Base-by-base conservation (phyloP, 1,140 invertebrate genomes). In the Pachypeltis micranthus region DNA sequence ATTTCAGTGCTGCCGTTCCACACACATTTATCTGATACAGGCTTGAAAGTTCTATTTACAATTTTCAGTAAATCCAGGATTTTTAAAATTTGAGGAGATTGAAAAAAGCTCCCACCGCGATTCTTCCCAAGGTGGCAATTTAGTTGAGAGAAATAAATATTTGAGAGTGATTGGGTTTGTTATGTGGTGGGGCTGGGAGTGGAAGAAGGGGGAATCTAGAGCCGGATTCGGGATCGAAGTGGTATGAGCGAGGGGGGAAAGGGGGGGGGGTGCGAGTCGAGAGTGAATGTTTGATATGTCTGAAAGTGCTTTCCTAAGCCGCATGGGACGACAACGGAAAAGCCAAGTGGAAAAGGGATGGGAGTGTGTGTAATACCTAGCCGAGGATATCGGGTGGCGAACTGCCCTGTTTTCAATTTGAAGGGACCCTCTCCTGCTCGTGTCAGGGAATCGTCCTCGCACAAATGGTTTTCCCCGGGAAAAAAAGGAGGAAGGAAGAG, bases 351-450 rank as follows among this genome's bases (percentile, higher is more conserved):
- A 26, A 1, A 25, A 56, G 47, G 14, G 4, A 23, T 19, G 54
- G 54, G 16, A 39, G 31, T 10, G 7, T 19, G 16, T 26, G 54
- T 56, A 56, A 56, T 56, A 56, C 54, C 21, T 24, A n/a, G n/a
- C n/a, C n/a, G 54, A 25, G 54, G 54, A 56, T 56, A 56, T 56
- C 54, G 54, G 54, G 54, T 56, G 54, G 19, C 54, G 54, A 56
- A 56, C 54, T 56, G 54, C 54, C 54, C 25, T 19, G 54, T 56
- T 56, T 54, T 56, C 54, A 56, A 56, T 56, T 56, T 56, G 54
- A 26, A 56, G 25, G 54, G 54, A 25, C 54, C 21, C 54, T 26
- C 25, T 26, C 16, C 54, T 14, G 16, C 31, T 39, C 21, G 54
- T 56, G 54, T 56, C 54, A 56, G 54, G 54, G 3, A 21, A n/a